Percentiles rank a stretch among this genome's conserved stretches.
Conservation (phyloP, 2,888 invertebrate genomes). For the Epistrophella euchroma region DNA sequence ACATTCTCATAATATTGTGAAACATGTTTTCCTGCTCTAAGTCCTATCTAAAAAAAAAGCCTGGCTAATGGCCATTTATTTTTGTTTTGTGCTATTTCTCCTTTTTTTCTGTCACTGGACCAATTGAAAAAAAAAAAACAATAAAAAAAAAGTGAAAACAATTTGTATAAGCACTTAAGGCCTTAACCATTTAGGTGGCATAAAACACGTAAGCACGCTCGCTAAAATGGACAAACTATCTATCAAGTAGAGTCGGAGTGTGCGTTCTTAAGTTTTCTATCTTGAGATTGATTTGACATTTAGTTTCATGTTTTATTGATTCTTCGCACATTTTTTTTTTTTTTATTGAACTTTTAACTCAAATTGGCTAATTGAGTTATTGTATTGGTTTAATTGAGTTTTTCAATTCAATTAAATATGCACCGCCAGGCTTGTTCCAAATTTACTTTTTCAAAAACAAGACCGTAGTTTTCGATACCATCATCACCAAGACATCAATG, state of each 20-base stretch:
- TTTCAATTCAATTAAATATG: constrained; percentile 19
- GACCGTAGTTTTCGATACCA: neutral
- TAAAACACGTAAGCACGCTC: constrained; percentile 53
- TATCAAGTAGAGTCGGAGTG: constrained; percentile 12
- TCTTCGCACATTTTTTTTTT: constrained; percentile 13
- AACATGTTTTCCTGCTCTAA: constrained; percentile 23
- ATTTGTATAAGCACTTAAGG: constrained; percentile 46
- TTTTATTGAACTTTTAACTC: constrained; percentile 47
- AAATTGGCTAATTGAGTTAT: constrained; percentile 60
- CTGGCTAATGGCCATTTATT: constrained; percentile 23
- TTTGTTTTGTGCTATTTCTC: neutral
- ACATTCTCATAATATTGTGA: constrained; percentile 18
- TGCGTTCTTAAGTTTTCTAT: neutral
- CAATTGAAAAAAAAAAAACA: constrained; percentile 15
- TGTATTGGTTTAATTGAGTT: constrained; percentile 39
- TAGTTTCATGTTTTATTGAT: constrained; percentile 43
- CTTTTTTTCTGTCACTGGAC: constrained; percentile 27
- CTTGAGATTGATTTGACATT: constrained; percentile 41
- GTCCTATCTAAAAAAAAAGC: constrained; percentile 2
- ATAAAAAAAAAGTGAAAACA: constrained; percentile 15
- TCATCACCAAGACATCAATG: neutral
- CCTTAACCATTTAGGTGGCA: constrained; percentile 34
- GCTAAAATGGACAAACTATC: constrained; percentile 55
- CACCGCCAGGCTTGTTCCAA: constrained; percentile 20
- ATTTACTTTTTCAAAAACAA: constrained; percentile 15